Evolutionary conservation across 2,888 invertebrate species (phyloP), one percentile per base, ranked within the genome.

Genomic region (Eurois occulta): DNA sequence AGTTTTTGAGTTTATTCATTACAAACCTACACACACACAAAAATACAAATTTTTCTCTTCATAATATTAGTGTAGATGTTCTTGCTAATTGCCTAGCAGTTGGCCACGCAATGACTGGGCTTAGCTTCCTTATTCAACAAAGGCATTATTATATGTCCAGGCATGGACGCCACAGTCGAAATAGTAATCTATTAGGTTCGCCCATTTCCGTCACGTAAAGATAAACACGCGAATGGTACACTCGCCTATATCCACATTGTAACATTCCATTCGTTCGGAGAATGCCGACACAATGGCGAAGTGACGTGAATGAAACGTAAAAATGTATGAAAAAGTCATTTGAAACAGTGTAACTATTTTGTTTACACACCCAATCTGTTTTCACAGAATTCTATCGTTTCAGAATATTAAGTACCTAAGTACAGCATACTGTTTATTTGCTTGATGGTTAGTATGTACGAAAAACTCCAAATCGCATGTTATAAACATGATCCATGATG

Each of bases 191-290:
- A 91, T 89, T 73, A 38, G 90, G 75, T 92, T 91, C 91, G 89
- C 92, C 92, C 90, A 91, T 90, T 92, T 94, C 94, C 94, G 92
- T 71, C 87, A 83, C 72, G 74, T 77, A 78, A 90, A 89, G 92
- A 93, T 92, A 93, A 91, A 90, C 87, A 82, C 62, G 84, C 84
- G 77, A 87, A 85, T 88, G 82, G 85, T 80, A 68, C 16, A 35
- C 66, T 52, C 35, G 81, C 75, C 75, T 78, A 52, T 77, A 75
- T 78, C 66, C 65, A 76, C 69, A 81, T 84, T 85, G 85, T 83
- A 46, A 78, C 38, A 78, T 78, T 70, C 62, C 35, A 62, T 21
- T 67, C 62, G 43, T 84, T 78, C 86, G 69, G 69, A 28, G 80
- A 85, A 85, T 62, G 43, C 67, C 46, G 58, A 65, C 52, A 81